Conservation (phyloP, 2,888 invertebrate genomes). For the Notocelia uddmanniana region DNA sequence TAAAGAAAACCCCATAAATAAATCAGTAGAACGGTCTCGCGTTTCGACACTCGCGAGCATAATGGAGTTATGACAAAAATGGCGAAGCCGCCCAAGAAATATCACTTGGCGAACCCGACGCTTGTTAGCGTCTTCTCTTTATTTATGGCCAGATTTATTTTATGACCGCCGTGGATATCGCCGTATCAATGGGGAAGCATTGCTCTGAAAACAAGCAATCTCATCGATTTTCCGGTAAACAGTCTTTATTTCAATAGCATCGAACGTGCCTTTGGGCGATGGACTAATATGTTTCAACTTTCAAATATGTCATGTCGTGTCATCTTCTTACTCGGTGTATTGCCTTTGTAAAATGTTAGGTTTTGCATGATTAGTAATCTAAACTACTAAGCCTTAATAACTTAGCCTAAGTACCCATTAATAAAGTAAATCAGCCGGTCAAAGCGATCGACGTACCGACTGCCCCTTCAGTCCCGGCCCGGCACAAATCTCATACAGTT, state of each 20-base stretch:
- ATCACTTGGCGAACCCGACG: slow-evolving; percentile 83
- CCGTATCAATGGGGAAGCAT: slow-evolving; percentile 71
- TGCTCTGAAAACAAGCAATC: slow-evolving; percentile 67
- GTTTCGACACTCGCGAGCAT: slow-evolving; percentile 79
- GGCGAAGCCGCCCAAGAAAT: slow-evolving; percentile 76
- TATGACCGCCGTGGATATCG: slow-evolving; percentile 76
- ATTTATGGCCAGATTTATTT: slow-evolving; percentile 86
- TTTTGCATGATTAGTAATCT: no score
- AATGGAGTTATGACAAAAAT: slow-evolving; percentile 85
- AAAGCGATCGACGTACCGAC: no score
- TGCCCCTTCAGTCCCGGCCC: no score
- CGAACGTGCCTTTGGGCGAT: no score
- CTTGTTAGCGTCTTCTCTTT: slow-evolving; percentile 86
- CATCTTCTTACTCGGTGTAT: no score
- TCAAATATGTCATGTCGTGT: no score
- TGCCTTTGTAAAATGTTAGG: no score
- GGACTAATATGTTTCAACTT: no score
- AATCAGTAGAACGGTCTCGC: slow-evolving; percentile 74
- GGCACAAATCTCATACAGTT: no score
- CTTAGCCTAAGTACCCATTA: no score
- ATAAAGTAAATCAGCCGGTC: no score
- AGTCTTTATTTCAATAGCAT: slow-evolving; percentile 25
- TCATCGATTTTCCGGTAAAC: slow-evolving; percentile 54
- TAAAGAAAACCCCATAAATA: slow-evolving; percentile 59
- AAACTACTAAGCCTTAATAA: no score